Evolutionary conservation across 2,888 invertebrate species (phyloP).

Genomic region (Rhingia campestris): DNA sequence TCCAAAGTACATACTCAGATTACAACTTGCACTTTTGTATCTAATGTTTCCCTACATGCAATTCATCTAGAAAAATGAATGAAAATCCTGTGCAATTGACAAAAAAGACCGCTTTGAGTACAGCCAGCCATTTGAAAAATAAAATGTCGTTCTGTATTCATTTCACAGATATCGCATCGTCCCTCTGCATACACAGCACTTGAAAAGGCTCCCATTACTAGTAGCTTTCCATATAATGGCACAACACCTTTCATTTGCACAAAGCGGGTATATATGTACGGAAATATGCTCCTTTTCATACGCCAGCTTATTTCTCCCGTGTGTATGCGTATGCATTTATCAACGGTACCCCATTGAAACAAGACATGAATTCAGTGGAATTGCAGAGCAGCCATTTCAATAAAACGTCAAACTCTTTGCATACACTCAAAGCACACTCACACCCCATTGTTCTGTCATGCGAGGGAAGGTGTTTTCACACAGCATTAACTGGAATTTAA

Average conservation of each 20-base stretch:
- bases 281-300: conserved; percentile 17
- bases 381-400: neutral
- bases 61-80: too few species aligned
- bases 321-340: neutral
- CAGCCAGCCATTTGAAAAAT: neutral
- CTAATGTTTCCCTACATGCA: neutral
- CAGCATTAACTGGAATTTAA: neutral
- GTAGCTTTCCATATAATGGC: neutral
- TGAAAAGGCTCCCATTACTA: neutral
- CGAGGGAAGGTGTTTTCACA: too few species aligned
- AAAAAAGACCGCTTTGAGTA: too few species aligned
- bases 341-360: conserved; percentile 10
- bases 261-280: neutral
- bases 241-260: neutral
- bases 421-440: neutral
- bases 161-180: too few species aligned
- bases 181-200: neutral
- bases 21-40: neutral
- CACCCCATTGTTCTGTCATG: neutral
- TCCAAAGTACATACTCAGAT: too few species aligned
- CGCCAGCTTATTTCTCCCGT: conserved; percentile 8
- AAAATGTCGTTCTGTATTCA: neutral
- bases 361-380: conserved; percentile 3
- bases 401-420: neutral
- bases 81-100: too few species aligned